Evolutionary conservation across 2,797 vertebrate genomes (phyloP).

Genomic region (Channallabes apus): DNA sequence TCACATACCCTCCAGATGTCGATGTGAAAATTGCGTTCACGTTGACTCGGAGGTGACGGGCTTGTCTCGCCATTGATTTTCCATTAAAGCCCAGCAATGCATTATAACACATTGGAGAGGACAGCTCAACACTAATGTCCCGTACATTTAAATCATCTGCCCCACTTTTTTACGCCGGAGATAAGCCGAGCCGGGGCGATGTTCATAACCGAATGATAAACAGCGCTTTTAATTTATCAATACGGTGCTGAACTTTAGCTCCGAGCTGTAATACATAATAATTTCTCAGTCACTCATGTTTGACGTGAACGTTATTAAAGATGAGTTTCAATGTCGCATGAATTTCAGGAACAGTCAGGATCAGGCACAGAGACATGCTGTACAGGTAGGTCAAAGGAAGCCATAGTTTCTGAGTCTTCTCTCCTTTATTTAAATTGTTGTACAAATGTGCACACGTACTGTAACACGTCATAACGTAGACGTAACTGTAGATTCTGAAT

Average conservation of each 20-base stretch:
- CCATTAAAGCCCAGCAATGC: slow-evolving; percentile 76
- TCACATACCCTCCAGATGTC: slow-evolving; percentile 69
- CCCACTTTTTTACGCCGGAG: slow-evolving; percentile 55
- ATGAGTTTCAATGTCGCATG: neutral
- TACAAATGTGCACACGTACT: too few species aligned
- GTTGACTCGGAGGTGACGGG: slow-evolving; percentile 68
- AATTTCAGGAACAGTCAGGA: slow-evolving; percentile 12
- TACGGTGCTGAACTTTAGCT: slow-evolving; percentile 41
- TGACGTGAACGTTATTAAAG: slow-evolving; percentile 1
- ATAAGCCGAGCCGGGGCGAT: slow-evolving; percentile 35
- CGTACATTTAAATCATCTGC: slow-evolving; percentile 70
- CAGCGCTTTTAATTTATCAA: slow-evolving; percentile 39
- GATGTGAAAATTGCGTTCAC: slow-evolving; percentile 77
- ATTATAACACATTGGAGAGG: slow-evolving; percentile 77
- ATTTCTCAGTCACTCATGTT: neutral
- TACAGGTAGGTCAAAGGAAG: neutral
- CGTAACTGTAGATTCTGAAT: neutral
- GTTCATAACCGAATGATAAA: slow-evolving; percentile 32
- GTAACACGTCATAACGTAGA: too few species aligned
- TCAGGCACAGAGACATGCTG: neutral
- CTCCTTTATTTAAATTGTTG: too few species aligned
- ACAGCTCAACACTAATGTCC: slow-evolving; percentile 67
- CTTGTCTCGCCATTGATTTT: slow-evolving; percentile 78
- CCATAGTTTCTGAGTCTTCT: neutral
- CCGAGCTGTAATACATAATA: slow-evolving; percentile 13